Conservation (phyloP, 2,797 vertebrate genomes). For the Danio aesculapii region DNA sequence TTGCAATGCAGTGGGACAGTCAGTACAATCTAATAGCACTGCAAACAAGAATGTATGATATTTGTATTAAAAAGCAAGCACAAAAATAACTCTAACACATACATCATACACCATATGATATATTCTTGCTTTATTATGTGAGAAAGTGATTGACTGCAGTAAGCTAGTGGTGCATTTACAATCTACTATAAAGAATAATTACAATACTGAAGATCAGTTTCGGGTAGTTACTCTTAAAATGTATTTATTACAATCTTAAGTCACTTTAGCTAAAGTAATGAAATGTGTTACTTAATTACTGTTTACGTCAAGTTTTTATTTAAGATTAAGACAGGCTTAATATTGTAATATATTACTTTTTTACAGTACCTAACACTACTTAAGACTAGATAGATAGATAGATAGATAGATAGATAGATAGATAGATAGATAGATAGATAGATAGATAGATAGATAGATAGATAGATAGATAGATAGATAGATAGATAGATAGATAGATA, state of each 20-base stretch:
- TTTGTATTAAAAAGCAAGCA: background rate
- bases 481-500: background rate
- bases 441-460: background rate
- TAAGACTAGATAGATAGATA: too few species aligned
- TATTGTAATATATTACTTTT: too few species aligned
- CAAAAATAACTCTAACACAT: background rate
- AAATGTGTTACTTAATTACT: background rate
- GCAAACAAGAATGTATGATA: background rate
- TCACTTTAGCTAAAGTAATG: background rate
- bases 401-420: background rate
- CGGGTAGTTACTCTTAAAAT: too few species aligned
- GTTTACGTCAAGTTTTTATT: too few species aligned
- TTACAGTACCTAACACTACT: too few species aligned
- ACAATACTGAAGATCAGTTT: background rate
- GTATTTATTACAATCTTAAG: too few species aligned
- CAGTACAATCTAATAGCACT: background rate
- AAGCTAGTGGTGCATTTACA: background rate
- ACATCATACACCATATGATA: too few species aligned
- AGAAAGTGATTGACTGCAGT: too few species aligned
- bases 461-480: background rate
- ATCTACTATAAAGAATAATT: background rate
- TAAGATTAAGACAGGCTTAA: too few species aligned
- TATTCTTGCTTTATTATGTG: too few species aligned
- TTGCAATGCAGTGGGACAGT: background rate
- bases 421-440: background rate